Conservation (phyloP, 2,113 vertebrate genomes). For the Sitta europaea region DNA sequence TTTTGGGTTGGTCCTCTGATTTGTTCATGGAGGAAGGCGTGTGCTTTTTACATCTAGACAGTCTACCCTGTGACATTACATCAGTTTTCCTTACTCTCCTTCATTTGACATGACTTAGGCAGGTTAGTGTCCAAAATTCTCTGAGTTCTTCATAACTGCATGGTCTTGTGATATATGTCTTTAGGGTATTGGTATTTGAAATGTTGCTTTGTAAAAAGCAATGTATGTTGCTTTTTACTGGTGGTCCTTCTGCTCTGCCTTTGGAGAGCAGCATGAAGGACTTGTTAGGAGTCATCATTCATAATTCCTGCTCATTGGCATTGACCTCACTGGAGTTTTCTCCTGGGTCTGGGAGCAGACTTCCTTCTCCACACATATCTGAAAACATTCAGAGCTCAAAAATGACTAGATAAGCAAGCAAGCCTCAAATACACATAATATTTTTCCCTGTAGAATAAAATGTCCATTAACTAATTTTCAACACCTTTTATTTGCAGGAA, state of each 20-base stretch:
- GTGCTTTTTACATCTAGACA: not conserved
- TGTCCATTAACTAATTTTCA: not conserved
- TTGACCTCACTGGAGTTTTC: not conserved
- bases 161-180: not conserved
- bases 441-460: not conserved
- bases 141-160: not conserved
- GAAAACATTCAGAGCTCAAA: not conserved
- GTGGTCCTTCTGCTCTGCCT: not conserved
- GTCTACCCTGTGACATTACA: not conserved
- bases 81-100: not conserved
- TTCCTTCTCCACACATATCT: not conserved
- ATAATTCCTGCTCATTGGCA: not conserved
- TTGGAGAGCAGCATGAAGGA: not conserved
- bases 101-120: not conserved
- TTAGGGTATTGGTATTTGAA: not conserved
- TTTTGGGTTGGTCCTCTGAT: not conserved
- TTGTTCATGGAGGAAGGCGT: fast-evolving
- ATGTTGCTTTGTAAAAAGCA: too few species aligned
- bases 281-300: not conserved
- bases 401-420: not conserved
- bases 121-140: not conserved
- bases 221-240: not conserved
- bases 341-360: not conserved
- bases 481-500: not conserved
- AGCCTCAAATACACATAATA: not conserved